A percentile compares a stretch with the other conserved stretches of the same genome.
These are phyloP conservation scores for Apamea anceps DNA, from an alignment of 2,888 invertebrate genomes.

Conservation along the genomic window DNA sequence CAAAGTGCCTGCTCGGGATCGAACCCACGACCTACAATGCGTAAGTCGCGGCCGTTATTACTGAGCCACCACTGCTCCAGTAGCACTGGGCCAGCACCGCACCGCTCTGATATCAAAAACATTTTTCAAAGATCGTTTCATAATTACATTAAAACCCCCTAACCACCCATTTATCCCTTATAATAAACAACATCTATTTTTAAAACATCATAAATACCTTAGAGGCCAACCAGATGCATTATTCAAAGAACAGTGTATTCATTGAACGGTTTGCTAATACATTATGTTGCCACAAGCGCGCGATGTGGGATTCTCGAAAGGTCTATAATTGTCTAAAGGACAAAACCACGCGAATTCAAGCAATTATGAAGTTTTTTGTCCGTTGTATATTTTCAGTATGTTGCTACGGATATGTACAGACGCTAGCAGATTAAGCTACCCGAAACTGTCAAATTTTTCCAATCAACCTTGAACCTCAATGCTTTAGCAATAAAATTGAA, in stretches of 20 bases:
- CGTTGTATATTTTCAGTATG: neutral
- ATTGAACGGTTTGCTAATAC: constrained; percentile 33
- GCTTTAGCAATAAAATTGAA: too few relatives aligned
- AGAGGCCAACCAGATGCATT: constrained; percentile 40
- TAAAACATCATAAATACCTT: constrained; percentile 30
- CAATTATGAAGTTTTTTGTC: neutral
- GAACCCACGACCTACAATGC: neutral
- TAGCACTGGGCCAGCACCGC: too few relatives aligned
- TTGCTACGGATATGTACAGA: neutral
- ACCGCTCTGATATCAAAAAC: neutral
- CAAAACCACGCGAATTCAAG: neutral
- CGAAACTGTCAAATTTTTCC: too few relatives aligned
- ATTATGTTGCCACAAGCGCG: neutral
- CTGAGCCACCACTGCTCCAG: too few relatives aligned
- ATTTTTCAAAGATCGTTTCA: neutral
- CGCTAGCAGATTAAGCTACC: too few relatives aligned
- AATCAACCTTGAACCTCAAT: too few relatives aligned
- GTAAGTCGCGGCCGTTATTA: neutral
- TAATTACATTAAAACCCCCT: neutral
- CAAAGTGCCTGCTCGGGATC: neutral
- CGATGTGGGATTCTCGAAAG: constrained; percentile 15
- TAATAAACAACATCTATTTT: constrained; percentile 26
- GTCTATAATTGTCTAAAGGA: constrained; percentile 22
- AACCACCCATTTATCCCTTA: too few relatives aligned
- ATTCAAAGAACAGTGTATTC: constrained; percentile 41